phyloP scores from a whole-genome alignment of 2,888 invertebrate genomes.

The Tipula vernalis region DNA sequence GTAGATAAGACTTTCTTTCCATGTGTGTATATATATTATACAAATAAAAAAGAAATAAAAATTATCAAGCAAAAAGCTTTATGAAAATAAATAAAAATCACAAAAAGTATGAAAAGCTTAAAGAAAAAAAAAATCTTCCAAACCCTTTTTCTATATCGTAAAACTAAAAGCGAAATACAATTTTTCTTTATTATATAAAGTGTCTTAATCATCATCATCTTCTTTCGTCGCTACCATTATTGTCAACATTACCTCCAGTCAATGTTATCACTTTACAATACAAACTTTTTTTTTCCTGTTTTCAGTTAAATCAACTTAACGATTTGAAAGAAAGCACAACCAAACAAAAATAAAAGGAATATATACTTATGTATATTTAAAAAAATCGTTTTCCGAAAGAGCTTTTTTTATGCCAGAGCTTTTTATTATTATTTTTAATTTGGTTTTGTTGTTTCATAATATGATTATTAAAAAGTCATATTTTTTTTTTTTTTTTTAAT shows the following conservation, averaged over 20 bases:
- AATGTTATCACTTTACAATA: background rate
- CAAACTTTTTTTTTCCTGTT: background rate
- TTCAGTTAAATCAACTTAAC: background rate
- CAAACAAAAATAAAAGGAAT: background rate
- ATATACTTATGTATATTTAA: background rate
- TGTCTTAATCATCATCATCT: background rate
- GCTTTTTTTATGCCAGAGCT: background rate
- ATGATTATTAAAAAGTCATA: background rate
- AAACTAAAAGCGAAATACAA: background rate
- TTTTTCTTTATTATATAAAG: background rate
- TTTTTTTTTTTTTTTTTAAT: background rate
- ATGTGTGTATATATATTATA: background rate
- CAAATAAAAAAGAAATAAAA: background rate
- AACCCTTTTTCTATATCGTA: background rate
- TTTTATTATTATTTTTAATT: background rate
- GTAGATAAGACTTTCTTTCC: background rate
- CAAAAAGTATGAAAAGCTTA: background rate
- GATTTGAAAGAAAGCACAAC: background rate
- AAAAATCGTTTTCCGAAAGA: background rate
- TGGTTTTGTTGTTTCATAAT: background rate
- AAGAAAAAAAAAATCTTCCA: background rate
- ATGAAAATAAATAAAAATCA: background rate
- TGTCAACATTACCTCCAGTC: background rate
- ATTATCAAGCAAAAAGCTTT: background rate
- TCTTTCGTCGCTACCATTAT: background rate